phyloP scores from a whole-genome alignment of 1,140 invertebrate genomes.

The Formica exsecta region DNA sequence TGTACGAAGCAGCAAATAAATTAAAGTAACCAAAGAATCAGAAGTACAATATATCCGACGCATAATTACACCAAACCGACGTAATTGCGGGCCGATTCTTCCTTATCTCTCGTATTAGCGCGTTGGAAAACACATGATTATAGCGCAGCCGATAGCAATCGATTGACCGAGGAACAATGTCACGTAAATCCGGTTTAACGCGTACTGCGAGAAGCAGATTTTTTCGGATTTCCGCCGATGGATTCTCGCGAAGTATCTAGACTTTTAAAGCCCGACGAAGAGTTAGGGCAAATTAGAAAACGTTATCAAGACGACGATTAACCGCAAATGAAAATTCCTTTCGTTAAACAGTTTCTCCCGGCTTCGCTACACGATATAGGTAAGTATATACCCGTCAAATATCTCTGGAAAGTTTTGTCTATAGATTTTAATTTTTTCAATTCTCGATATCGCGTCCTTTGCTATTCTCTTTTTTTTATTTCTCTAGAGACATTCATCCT shows the following conservation, averaged over 20 bases:
- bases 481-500: not conserved
- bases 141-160: constrained; percentile 40
- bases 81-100: constrained; percentile 26
- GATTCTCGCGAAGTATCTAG: constrained; percentile 9
- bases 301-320: constrained; percentile 51
- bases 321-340: constrained; percentile 52
- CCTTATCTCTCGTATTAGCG: constrained; percentile 1
- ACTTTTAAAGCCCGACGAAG: constrained; percentile 40
- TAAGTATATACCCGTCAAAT: constrained; percentile 2
- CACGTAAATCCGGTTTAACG: constrained; percentile 57
- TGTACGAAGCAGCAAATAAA: not conserved
- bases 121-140: constrained; percentile 15
- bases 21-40: not conserved
- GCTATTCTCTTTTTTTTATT: constrained; percentile 1
- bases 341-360: constrained; percentile 33
- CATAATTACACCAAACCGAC: not conserved
- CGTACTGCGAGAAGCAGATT: constrained; percentile 32
- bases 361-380: not conserved
- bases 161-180: constrained; percentile 23
- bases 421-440: constrained; percentile 35
- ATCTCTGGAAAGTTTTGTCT: not conserved
- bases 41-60: not conserved
- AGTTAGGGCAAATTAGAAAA: constrained; percentile 67
- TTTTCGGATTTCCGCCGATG: constrained; percentile 24
- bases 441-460: not conserved